Evolutionary conservation across 2,113 vertebrate species (phyloP).

Genomic region (Raja brachyura): DNA sequence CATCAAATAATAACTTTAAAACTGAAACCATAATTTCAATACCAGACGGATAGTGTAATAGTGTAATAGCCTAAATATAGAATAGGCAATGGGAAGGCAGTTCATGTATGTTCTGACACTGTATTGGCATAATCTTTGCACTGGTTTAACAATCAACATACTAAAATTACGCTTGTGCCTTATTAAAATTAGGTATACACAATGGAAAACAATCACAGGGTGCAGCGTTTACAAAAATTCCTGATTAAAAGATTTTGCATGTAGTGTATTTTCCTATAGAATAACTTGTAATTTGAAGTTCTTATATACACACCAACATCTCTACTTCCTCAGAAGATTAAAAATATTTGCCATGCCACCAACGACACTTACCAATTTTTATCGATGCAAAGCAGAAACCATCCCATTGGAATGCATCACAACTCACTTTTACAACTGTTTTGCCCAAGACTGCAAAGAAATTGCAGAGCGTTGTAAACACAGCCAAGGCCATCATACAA

Average conservation of each 20-base stretch:
- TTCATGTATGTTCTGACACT: background rate
- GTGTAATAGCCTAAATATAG: too few species aligned
- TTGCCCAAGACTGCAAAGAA: too few species aligned
- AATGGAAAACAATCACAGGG: background rate
- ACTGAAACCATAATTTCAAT: background rate
- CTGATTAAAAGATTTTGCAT: background rate
- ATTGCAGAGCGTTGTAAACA: too few species aligned
- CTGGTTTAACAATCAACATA: background rate
- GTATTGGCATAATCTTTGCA: background rate
- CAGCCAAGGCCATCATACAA: too few species aligned
- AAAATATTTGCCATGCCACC: too few species aligned
- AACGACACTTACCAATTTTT: too few species aligned
- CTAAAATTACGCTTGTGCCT: background rate
- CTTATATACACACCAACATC: background rate
- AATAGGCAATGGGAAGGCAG: background rate
- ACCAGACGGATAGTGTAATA: background rate
- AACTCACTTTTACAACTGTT: too few species aligned
- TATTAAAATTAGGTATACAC: background rate
- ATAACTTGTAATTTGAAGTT: background rate
- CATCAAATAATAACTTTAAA: conserved; percentile 6
- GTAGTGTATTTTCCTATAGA: background rate
- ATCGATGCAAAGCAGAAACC: too few species aligned
- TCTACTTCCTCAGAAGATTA: too few species aligned
- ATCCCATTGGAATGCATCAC: too few species aligned
- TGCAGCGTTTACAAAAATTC: background rate